Evolutionary conservation across 1,140 invertebrate species (phyloP).

Genomic region (Cyclargus thomasi): DNA sequence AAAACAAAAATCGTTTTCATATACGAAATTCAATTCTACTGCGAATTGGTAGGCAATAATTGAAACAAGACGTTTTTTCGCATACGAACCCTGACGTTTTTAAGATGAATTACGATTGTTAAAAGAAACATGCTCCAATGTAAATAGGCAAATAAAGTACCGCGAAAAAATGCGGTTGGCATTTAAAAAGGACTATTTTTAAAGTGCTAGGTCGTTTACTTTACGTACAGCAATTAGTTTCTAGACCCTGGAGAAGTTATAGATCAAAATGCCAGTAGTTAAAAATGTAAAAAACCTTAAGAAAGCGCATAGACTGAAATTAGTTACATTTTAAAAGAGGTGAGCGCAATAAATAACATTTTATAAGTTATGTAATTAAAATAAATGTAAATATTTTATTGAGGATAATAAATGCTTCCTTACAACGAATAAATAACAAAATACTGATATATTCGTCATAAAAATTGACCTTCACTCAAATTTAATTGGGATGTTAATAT

Average conservation of each 20-base stretch:
- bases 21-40: neutral
- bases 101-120: neutral
- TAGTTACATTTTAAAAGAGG: no score
- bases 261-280: neutral
- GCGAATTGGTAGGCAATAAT: neutral
- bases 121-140: neutral
- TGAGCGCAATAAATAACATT: no score
- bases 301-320: no score
- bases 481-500: no score
- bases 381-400: no score
- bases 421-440: no score
- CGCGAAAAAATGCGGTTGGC: constrained; percentile 16
- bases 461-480: no score
- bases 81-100: neutral
- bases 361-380: no score
- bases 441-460: no score
- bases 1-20: no score
- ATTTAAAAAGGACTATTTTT: constrained; percentile 9
- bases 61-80: neutral
- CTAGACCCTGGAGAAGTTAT: neutral
- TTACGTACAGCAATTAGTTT: neutral
- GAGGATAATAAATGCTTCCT: no score
- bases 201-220: neutral
- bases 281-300: no score
- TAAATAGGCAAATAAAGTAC: neutral